Percentiles rank a stretch among this genome's conserved stretches.
phyloP scores from a whole-genome alignment of 2,797 vertebrate genomes.

The Brachymystax lenok region DNA sequence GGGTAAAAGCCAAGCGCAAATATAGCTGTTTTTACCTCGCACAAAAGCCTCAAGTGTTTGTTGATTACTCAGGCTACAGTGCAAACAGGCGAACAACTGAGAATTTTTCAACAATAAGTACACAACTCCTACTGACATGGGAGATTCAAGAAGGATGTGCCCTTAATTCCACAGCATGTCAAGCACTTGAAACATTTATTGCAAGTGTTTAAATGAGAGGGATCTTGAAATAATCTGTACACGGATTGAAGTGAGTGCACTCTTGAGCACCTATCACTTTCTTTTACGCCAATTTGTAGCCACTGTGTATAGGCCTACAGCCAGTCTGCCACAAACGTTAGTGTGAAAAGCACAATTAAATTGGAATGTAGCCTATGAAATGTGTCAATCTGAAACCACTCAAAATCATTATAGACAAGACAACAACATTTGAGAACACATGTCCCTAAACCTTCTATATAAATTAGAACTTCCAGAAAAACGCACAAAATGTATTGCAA shows the following conservation, averaged over 20 bases:
- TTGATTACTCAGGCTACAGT: constrained; percentile 85
- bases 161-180: constrained; percentile 45
- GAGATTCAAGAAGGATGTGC: constrained; percentile 28
- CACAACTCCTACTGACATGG: constrained; percentile 53
- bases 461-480: background rate
- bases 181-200: constrained; percentile 25
- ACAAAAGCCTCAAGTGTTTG: constrained; percentile 89
- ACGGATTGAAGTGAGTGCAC: background rate
- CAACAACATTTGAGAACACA: no score
- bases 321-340: background rate
- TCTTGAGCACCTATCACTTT: background rate
- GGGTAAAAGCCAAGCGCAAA: constrained; percentile 82
- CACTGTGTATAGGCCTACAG: background rate
- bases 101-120: constrained; percentile 69
- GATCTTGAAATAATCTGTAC: constrained; percentile 10
- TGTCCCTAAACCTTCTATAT: background rate
- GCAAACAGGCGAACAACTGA: constrained; percentile 80
- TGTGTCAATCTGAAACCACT: background rate
- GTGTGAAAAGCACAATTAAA: background rate
- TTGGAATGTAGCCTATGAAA: background rate
- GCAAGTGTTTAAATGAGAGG: constrained; percentile 36
- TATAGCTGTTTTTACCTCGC: constrained; percentile 78
- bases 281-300: background rate
- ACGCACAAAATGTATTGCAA: background rate
- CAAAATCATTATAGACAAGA: background rate